Evolutionary conservation across 2,113 vertebrate genomes (phyloP), one percentile per base, ranked within the genome.

Genomic region (Bucco capensis): DNA sequence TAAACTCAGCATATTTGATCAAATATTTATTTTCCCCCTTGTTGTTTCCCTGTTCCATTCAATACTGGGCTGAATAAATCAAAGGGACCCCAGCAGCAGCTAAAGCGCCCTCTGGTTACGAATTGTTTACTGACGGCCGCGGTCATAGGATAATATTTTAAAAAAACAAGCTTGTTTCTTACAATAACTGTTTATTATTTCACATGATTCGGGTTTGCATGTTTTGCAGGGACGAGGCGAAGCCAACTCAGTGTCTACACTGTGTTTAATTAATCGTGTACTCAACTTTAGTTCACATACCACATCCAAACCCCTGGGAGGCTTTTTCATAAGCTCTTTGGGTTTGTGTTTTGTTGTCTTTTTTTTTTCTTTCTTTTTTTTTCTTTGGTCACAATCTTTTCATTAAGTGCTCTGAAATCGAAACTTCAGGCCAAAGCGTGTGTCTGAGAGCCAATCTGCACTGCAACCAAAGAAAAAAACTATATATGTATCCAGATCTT

Each of bases 171-270:
- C 76, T 91, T 86, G 58, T 86, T 97, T 90, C 93, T 94, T 86
- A 89, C 93, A 95, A 90, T 95, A 96, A 95, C 86, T 90, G 90
- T 96, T 96, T 96, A 96, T 96, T 96, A 93, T 95, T 96, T 96
- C 92, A 85, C 64, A 30, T 94, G 21, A 70, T 80, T 90, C 76
- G 75, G 65, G 86, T 94, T 82, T 94, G 86, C 84, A 57, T 94
- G 60, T 88, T 96, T 87, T 18, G 82, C 66, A 88, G 81, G 85
- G 46, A 92, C 88, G 71, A 73, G 42, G 66, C 10, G 44, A 66
- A 82, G 85, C 58, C 91, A 96, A 75, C 56, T 88, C 87, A 86
- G 72, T 77, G 60, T 90, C 94, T 96, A 96, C 93, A 60, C 92
- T 94, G 95, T 80, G 91, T 94, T 95, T 95, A 94, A 94, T 96